Evolutionary conservation across 2,888 invertebrate genomes (phyloP).

Genomic region (Copidosoma aretas): DNA sequence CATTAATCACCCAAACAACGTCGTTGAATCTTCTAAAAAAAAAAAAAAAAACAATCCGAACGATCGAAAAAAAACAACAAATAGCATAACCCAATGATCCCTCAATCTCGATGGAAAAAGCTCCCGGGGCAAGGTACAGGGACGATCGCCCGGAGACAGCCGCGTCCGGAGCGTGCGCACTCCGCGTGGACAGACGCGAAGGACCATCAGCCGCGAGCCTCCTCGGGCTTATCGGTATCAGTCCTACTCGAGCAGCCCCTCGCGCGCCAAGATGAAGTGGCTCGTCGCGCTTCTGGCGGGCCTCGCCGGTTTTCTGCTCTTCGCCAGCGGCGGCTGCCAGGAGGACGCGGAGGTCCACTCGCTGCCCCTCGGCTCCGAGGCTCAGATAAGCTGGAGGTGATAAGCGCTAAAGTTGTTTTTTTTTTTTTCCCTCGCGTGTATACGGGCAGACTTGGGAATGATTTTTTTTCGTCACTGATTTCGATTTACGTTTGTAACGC

Average conservation of each 20-base stretch:
- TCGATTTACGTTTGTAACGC: no score
- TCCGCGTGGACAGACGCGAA: no score
- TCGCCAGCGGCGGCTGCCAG: not conserved
- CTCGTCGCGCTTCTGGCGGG: constrained; percentile 1
- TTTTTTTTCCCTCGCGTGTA: not conserved
- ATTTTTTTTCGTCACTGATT: no score
- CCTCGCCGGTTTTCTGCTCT: not conserved
- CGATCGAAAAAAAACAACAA: no score
- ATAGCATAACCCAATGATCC: no score
- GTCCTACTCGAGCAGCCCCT: not conserved
- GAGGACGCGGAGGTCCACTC: constrained; percentile 47
- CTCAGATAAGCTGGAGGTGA: constrained; percentile 59
- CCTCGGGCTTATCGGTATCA: not conserved
- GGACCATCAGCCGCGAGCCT: not conserved
- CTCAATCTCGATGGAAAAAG: no score
- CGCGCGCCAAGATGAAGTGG: constrained; percentile 16
- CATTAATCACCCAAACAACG: no score
- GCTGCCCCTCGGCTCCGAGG: constrained; percentile 57
- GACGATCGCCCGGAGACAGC: no score
- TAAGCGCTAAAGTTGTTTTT: not conserved
- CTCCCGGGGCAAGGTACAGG: no score
- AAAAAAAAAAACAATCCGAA: no score
- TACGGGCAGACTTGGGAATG: not conserved
- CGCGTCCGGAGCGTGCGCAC: not conserved
- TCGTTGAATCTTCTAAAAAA: no score